These are phyloP conservation scores for Grus americana DNA, from an alignment of 2,113 vertebrate genomes.

Conservation along the genomic window DNA sequence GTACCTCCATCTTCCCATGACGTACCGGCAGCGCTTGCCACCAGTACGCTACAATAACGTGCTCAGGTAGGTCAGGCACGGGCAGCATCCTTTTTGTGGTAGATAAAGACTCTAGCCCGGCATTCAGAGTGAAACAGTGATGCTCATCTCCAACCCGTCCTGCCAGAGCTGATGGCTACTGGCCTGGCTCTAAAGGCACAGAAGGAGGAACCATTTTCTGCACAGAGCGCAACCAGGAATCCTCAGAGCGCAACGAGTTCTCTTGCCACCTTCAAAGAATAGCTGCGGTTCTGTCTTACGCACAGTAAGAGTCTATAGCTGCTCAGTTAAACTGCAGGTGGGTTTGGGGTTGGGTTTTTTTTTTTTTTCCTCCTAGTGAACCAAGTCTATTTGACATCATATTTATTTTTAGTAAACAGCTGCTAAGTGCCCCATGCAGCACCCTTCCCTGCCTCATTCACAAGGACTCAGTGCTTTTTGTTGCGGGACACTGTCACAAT, in stretches of 20 bases:
- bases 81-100: neutral
- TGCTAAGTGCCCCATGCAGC: neutral
- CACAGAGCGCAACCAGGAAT: neutral
- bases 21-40: neutral
- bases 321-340: neutral
- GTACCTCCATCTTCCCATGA: neutral
- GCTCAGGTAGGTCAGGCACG: neutral
- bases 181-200: neutral
- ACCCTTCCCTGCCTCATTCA: neutral
- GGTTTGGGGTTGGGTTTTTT: accelerated
- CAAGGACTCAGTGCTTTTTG: neutral
- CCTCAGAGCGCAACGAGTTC: neutral
- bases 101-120: neutral
- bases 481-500: neutral
- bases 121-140: neutral
- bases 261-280: neutral
- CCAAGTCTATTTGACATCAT: neutral
- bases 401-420: neutral
- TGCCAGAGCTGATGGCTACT: neutral
- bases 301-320: neutral
- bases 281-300: neutral
- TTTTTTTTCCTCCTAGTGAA: neutral
- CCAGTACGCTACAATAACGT: too few species aligned
- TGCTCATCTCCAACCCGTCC: neutral
- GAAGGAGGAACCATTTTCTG: neutral